phyloP scores from a whole-genome alignment of 1,140 invertebrate species.

The Drosophila tropicalis region DNA sequence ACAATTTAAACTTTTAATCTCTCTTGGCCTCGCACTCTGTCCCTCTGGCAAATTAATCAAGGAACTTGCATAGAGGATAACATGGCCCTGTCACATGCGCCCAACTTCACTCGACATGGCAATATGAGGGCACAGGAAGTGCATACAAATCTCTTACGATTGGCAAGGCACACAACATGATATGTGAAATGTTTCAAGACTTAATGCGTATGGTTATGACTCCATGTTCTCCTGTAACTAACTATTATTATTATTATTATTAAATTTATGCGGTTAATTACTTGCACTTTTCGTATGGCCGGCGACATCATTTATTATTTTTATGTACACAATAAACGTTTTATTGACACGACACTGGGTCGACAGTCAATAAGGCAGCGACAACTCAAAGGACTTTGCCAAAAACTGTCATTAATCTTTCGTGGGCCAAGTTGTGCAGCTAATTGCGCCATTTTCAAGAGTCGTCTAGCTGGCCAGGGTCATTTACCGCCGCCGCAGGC shows the following conservation, averaged over 20 bases:
- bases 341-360: slow-evolving; percentile 62
- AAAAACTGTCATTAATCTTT: slow-evolving; percentile 69
- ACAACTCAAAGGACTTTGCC: slow-evolving; percentile 49
- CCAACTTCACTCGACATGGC: slow-evolving; percentile 6
- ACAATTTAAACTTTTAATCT: slow-evolving; percentile 70
- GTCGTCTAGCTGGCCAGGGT: slow-evolving; percentile 59
- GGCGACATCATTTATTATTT: slow-evolving; percentile 73
- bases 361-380: slow-evolving; percentile 65
- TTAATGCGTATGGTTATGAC: neutral
- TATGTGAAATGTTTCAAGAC: slow-evolving; percentile 8
- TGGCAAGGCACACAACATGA: neutral
- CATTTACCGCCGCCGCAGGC: slow-evolving; percentile 19
- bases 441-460: slow-evolving; percentile 67
- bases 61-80: slow-evolving; percentile 20
- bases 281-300: slow-evolving; percentile 53
- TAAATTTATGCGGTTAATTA: slow-evolving; percentile 73
- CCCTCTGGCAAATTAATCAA: slow-evolving; percentile 46
- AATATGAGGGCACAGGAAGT: slow-evolving; percentile 48
- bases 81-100: slow-evolving; percentile 50
- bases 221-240: neutral
- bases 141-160: slow-evolving; percentile 19
- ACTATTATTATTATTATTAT: slow-evolving; percentile 42
- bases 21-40: neutral
- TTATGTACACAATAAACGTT: slow-evolving; percentile 69
- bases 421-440: slow-evolving; percentile 68